phyloP scores from a whole-genome alignment of 2,888 invertebrate genomes.

The Litoditis marina region DNA sequence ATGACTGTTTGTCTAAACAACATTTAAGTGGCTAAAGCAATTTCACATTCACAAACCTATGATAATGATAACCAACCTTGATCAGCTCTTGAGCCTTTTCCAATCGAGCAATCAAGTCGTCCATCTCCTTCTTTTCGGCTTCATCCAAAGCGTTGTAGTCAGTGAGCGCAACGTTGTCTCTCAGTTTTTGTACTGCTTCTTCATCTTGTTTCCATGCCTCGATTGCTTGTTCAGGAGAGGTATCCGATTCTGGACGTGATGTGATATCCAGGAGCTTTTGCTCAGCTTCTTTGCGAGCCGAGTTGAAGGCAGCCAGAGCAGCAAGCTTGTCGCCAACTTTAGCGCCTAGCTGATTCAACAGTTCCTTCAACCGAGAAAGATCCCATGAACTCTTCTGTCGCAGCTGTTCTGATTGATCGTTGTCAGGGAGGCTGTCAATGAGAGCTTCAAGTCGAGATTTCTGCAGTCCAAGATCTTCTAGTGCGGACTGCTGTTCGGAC shows the following conservation, averaged over 20 bases:
- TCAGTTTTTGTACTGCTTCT: conserved; percentile 22
- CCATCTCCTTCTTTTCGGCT: conserved; percentile 29
- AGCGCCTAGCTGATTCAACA: conserved; percentile 31
- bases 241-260: conserved; percentile 3
- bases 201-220: conserved; percentile 27
- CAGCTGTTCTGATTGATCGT: conserved; percentile 32
- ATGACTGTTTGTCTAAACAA: too few species aligned
- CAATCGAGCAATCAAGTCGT: conserved; percentile 34
- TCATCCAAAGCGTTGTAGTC: conserved; percentile 30
- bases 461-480: conserved; percentile 34
- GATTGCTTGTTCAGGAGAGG: conserved; percentile 28
- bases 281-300: conserved; percentile 39
- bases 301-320: conserved; percentile 41
- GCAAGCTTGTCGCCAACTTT: conserved; percentile 42
- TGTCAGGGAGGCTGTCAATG: conserved; percentile 26
- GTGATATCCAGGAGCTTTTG: conserved; percentile 33
- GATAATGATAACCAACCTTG: conserved; percentile 19
- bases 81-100: conserved; percentile 30
- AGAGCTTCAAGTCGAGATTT: conserved; percentile 34
- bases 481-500: conserved; percentile 32
- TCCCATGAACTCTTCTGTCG: conserved; percentile 39
- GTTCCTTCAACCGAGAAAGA: conserved; percentile 37
- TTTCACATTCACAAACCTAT: too few species aligned
- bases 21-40: too few species aligned
- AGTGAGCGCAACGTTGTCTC: conserved; percentile 21